Percentiles rank a stretch among this genome's conserved stretches.
Evolutionary conservation across 2,113 vertebrate species (phyloP).

Genomic region (Conger conger): DNA sequence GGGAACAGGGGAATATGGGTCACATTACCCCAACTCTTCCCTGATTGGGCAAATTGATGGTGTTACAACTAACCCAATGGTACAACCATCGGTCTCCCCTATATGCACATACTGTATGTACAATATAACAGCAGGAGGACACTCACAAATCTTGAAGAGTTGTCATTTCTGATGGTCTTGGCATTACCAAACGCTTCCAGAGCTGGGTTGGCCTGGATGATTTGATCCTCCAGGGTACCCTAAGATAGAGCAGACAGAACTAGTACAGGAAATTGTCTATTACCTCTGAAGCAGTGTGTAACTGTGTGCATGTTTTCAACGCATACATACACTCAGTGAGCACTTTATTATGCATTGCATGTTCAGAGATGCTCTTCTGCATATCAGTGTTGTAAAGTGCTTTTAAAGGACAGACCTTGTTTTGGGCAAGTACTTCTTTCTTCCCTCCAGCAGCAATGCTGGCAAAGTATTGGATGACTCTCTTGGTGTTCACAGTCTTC

Average conservation of each 20-base stretch:
- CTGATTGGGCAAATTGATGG: too few species aligned
- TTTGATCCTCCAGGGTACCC: conserved; percentile 84
- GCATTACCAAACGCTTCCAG: conserved; percentile 86
- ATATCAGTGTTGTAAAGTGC: not conserved
- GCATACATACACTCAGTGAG: too few species aligned
- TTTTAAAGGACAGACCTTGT: conserved; percentile 72
- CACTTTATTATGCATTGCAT: too few species aligned
- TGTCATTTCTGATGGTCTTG: conserved; percentile 89
- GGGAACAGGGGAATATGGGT: too few species aligned
- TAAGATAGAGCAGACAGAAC: conserved; percentile 39
- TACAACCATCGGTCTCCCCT: too few species aligned
- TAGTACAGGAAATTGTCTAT: not conserved
- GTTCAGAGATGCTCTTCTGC: not conserved
- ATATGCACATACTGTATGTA: too few species aligned
- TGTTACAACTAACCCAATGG: too few species aligned
- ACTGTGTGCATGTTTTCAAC: too few species aligned
- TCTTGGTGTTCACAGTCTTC: conserved; percentile 96
- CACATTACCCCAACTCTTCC: too few species aligned
- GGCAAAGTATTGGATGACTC: conserved; percentile 95
- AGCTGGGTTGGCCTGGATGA: conserved; percentile 83
- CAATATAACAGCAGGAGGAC: conserved; percentile 3
- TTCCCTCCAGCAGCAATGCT: conserved; percentile 87
- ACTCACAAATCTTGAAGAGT: conserved; percentile 85
- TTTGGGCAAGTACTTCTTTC: conserved; percentile 73
- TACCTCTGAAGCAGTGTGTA: not conserved